Conservation (phyloP, 2,888 invertebrate genomes). For the Pelosia muscerda region DNA sequence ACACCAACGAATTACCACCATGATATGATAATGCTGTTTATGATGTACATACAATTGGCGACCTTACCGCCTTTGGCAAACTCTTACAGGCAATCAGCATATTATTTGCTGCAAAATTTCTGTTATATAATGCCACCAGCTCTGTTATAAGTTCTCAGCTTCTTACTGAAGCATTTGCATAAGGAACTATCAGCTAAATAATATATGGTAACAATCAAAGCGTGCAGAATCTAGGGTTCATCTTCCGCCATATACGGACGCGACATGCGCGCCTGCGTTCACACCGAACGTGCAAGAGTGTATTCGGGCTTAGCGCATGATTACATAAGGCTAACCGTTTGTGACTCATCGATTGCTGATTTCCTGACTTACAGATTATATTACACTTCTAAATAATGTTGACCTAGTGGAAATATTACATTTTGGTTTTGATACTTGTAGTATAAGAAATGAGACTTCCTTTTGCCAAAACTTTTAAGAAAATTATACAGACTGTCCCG, state of each 20-base stretch:
- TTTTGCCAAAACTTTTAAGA: too few relatives aligned
- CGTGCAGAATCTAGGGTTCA: constrained; percentile 61
- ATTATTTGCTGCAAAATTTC: not conserved
- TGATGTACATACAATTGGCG: too few relatives aligned
- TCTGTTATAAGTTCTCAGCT: not conserved
- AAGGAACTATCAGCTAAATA: constrained; percentile 45
- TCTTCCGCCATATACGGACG: constrained; percentile 55
- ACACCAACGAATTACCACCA: too few relatives aligned
- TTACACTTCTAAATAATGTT: not conserved
- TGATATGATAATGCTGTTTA: too few relatives aligned
- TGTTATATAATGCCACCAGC: not conserved
- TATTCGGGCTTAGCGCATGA: constrained; percentile 22
- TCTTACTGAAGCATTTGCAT: constrained; percentile 30
- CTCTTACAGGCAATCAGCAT: not conserved
- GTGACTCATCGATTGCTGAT: constrained; percentile 13
- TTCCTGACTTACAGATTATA: not conserved
- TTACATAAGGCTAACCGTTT: constrained; percentile 12
- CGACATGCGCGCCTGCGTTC: constrained; percentile 28
- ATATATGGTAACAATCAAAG: constrained; percentile 55
- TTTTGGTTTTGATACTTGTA: too few relatives aligned
- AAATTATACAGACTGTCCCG: too few relatives aligned
- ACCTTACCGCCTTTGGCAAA: too few relatives aligned
- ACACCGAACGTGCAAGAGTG: constrained; percentile 34
- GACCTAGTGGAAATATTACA: not conserved
- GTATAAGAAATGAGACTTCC: too few relatives aligned